Conservation (phyloP, 2,113 vertebrate species). For the Carassius carassius region DNA sequence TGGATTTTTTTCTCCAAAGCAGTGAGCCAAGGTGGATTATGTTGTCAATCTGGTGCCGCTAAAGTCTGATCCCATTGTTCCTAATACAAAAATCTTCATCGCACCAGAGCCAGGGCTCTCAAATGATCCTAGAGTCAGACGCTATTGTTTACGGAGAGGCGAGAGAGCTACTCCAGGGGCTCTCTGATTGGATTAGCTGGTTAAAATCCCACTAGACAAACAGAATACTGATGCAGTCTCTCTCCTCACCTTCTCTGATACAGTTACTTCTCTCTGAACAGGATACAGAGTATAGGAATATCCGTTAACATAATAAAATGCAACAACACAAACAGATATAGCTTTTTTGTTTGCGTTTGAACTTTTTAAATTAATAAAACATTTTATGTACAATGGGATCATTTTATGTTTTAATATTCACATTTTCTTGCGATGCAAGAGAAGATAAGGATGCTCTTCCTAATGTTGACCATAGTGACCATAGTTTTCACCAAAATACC, state of each 20-base stretch:
- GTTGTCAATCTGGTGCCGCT: constrained; percentile 69
- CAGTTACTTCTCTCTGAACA: constrained; percentile 45
- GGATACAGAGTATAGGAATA: constrained; percentile 50
- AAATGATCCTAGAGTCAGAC: constrained; percentile 83
- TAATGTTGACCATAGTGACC: neutral
- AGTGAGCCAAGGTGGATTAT: neutral
- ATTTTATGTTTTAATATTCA: neutral
- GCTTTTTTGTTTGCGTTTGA: neutral
- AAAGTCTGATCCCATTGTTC: constrained; percentile 88
- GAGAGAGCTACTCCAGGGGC: constrained; percentile 85
- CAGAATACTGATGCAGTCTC: constrained; percentile 87
- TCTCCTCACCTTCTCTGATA: constrained; percentile 70
- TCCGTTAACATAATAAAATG: neutral
- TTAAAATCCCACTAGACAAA: constrained; percentile 96
- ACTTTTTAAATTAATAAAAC: too few relatives aligned
- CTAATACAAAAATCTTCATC: constrained; percentile 45
- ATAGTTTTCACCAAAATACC: neutral
- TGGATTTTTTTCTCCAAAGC: neutral
- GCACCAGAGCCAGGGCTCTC: constrained; percentile 66
- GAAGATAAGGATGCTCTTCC: neutral
- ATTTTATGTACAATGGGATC: too few relatives aligned
- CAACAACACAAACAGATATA: neutral
- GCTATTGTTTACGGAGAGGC: constrained; percentile 81
- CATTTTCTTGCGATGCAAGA: neutral
- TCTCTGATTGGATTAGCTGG: constrained; percentile 98